phyloP scores from a whole-genome alignment of 2,113 vertebrate genomes.

The Mesocricetus auratus region DNA sequence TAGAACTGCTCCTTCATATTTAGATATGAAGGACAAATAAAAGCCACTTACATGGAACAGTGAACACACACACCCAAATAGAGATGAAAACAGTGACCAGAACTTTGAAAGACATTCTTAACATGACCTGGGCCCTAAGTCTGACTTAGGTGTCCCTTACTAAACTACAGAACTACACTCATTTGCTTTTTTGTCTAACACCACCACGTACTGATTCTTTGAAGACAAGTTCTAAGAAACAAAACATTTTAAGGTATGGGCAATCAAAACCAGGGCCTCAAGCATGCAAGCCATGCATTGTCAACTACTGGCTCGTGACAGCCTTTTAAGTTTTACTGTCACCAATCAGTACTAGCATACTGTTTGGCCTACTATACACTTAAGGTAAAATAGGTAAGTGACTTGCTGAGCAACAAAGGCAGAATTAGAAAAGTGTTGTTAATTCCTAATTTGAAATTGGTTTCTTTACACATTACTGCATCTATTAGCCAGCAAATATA shows the following conservation, averaged over 20 bases:
- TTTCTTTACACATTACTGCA: not conserved
- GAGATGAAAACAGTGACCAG: not conserved
- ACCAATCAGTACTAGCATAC: not conserved
- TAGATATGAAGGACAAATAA: not conserved
- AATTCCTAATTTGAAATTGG: not conserved
- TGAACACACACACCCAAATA: not conserved
- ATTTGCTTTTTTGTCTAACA: not conserved
- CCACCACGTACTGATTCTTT: not conserved
- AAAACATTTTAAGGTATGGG: not conserved
- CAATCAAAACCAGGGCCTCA: not conserved
- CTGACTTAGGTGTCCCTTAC: not conserved
- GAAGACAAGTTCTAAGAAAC: not conserved
- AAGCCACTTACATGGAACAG: not conserved
- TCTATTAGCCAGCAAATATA: not conserved
- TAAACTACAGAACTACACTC: not conserved
- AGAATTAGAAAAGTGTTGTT: not conserved
- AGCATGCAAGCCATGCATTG: not conserved
- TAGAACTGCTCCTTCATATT: not conserved
- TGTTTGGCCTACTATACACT: not conserved
- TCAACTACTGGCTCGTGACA: not conserved
- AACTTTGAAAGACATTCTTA: conserved; percentile 6
- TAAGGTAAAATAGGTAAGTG: not conserved
- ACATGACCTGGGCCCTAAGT: not conserved
- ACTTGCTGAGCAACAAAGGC: not conserved
- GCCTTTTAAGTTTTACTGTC: not conserved